These are phyloP conservation scores for Erythrocercus mccallii DNA, from an alignment of 2,113 vertebrate species.

Conservation along the genomic window DNA sequence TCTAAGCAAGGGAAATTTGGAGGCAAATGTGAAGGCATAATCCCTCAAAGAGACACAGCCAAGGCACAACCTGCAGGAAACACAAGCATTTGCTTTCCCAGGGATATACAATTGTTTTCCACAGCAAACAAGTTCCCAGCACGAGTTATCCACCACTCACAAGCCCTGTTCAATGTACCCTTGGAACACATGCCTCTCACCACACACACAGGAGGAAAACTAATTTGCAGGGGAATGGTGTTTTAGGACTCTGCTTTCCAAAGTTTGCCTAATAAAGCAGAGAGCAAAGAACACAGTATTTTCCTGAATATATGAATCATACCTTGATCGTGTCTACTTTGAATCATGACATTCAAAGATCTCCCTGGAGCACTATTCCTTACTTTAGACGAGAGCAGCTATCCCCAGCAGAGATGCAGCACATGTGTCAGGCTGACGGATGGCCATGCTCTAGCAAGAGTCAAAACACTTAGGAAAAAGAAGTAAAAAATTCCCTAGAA, in stretches of 20 bases:
- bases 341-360: slow-evolving; percentile 29
- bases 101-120: neutral
- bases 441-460: neutral
- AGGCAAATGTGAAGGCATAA: neutral
- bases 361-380: slow-evolving; percentile 3
- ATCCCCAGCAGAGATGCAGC: slow-evolving; percentile 21
- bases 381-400: slow-evolving; percentile 27
- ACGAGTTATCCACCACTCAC: neutral
- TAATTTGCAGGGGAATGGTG: neutral
- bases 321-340: slow-evolving; percentile 37
- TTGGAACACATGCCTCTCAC: neutral
- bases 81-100: neutral
- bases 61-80: neutral
- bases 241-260: neutral
- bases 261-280: slow-evolving; percentile 21
- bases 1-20: neutral
- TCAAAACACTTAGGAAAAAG: neutral
- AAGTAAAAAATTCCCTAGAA: neutral
- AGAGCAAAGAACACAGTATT: neutral
- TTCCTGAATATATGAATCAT: slow-evolving; percentile 20
- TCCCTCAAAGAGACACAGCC: neutral
- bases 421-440: slow-evolving; percentile 22
- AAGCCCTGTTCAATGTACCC: neutral
- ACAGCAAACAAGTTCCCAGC: neutral
- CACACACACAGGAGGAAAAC: neutral